Evolutionary conservation across 1,140 invertebrate species (phyloP).

Genomic region (Nilaparvata lugens): DNA sequence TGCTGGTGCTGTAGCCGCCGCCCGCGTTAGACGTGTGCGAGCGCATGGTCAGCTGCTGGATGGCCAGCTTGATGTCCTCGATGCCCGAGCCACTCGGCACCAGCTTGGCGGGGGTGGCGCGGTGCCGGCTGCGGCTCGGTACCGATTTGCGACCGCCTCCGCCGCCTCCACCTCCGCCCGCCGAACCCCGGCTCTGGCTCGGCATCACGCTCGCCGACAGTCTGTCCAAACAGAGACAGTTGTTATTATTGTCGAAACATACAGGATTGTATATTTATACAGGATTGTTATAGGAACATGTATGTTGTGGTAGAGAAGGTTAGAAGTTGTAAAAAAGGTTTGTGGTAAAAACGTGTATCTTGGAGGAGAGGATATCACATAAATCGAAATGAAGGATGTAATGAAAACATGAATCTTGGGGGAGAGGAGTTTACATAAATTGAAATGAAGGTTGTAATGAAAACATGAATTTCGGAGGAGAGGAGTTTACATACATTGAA

Average conservation of each 20-base stretch:
- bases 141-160: constrained; percentile 41
- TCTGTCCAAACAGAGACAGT: constrained; percentile 11
- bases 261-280: background rate
- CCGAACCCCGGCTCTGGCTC: constrained; percentile 41
- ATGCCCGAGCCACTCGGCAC: constrained; percentile 68
- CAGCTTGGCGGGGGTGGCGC: constrained; percentile 57
- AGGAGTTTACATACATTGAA: no score
- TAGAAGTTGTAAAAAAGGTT: no score
- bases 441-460: no score
- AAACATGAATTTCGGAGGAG: no score
- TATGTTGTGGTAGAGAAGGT: no score
- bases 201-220: constrained; percentile 52
- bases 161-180: no score
- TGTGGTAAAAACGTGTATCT: no score
- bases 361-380: no score
- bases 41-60: constrained; percentile 76
- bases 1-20: constrained; percentile 55
- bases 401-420: no score
- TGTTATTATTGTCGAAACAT: background rate
- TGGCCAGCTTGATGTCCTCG: constrained; percentile 80
- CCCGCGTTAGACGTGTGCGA: constrained; percentile 57
- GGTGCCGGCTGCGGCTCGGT: constrained; percentile 49
- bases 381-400: no score
- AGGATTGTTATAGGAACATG: background rate
- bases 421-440: no score